Base-by-base conservation (phyloP, 2,888 invertebrate species). In the Cancer borealis region DNA sequence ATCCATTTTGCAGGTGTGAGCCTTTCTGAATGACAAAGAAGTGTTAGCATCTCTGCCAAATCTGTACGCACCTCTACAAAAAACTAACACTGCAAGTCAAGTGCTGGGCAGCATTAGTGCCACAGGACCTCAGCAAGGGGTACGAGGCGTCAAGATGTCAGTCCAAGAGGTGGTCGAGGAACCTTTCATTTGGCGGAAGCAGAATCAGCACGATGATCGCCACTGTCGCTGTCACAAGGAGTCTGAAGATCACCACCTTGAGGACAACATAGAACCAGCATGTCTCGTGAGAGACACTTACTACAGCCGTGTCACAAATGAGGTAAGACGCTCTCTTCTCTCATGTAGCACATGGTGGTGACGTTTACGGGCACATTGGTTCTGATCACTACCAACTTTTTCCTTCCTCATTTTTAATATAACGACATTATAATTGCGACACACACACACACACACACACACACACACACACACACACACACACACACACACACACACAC, bases 151-250 rank as follows among this genome's bases (percentile, higher is more conserved):
- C 60, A 54, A 47, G 92, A 92, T 92, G 90, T 21, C 84, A 12
- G 39, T 14, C 30, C 47, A 39, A 12, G 94, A 92, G 46, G 84
- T 89, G 73, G 49, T 88, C 0, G 94, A 94, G 60, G 88, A 73
- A 14, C 92, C 79, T 1, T 89, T 73, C 45, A 60, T 66, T 45
- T 91, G 46, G 45, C 92, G 88, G 73, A 87, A 47, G 14, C 46
- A 79, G 54, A 30, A 87, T 14, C 79, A 91, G 21, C 66, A 91
- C 26, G 49, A 87, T 30, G 92, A 94, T 6, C 73, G 60, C n/a
- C 89, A 89, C 73, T 94, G 94, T 84, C 94, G 94, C 79, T 94
- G 94, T 46, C 84, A 94, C 89, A 93, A 93, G 39, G 26, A 66
- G n/a, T 54, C 10, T 54, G 12, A 10, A 4, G 73, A 79, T 17